Percentiles rank a stretch among this genome's conserved stretches.
Conservation (phyloP, 92 coral and sea anemone genomes). For the Parazoanthus atlanticus region DNA sequence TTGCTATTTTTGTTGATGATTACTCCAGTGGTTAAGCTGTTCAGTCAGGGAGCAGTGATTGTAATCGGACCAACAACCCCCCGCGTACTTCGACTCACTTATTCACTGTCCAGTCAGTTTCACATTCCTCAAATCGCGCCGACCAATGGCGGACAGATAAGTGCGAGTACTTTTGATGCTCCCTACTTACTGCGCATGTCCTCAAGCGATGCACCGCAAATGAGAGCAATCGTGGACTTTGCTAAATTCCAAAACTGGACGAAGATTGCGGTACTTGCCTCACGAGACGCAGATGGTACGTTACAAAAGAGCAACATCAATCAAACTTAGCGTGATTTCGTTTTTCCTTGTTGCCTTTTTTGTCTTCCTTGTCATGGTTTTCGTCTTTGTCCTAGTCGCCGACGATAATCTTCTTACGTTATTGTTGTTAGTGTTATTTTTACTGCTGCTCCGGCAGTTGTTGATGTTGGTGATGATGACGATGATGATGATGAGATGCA, state of each 20-base stretch:
- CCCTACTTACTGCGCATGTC: slow-evolving; percentile 61
- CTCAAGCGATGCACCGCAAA: slow-evolving; percentile 49
- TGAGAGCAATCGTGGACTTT: slow-evolving; percentile 54
- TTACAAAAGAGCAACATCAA: not conserved
- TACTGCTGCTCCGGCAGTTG: not conserved
- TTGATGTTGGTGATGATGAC: not conserved
- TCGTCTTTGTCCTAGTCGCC: not conserved
- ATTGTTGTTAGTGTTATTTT: not conserved
- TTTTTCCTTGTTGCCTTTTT: not conserved
- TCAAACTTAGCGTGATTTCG: not conserved
- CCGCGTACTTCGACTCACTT: not conserved
- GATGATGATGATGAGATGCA: too few species aligned
- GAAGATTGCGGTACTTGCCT: slow-evolving; percentile 56
- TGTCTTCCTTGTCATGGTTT: not conserved
- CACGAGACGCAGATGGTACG: slow-evolving; percentile 58
- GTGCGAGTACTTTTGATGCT: not conserved
- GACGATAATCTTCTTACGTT: not conserved
- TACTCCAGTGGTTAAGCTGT: not conserved
- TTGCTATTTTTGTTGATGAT: too few species aligned
- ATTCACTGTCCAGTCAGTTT: not conserved
- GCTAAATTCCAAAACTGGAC: slow-evolving; percentile 53
- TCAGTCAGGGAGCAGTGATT: slow-evolving; percentile 7
- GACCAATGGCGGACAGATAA: not conserved
- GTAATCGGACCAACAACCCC: not conserved
- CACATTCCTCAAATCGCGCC: slow-evolving; percentile 18